Percentiles rank a stretch among this genome's conserved stretches.
These are phyloP conservation scores for Eulithis prunata DNA, from an alignment of 2,888 invertebrate genomes.

Conservation along the genomic window DNA sequence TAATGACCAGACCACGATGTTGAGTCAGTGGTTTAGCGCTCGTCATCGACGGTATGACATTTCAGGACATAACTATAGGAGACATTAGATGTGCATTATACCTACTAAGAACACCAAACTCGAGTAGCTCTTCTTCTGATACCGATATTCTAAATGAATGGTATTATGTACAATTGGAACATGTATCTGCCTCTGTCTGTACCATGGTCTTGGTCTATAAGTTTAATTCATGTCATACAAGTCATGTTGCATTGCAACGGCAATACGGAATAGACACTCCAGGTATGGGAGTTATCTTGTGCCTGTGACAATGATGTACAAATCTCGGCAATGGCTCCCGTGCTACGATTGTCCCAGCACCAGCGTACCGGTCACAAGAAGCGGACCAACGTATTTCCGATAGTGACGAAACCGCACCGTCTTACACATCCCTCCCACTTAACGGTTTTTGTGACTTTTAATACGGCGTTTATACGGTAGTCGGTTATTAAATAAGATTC, in stretches of 20 bases:
- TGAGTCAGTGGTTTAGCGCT: neutral
- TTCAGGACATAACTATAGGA: neutral
- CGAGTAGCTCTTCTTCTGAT: too few species aligned
- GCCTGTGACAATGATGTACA: neutral
- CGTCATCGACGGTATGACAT: neutral
- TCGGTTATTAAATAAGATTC: slow-evolving; percentile 77
- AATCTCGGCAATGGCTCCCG: slow-evolving; percentile 15
- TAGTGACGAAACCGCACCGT: slow-evolving; percentile 69
- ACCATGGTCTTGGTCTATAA: too few species aligned
- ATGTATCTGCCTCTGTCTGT: too few species aligned
- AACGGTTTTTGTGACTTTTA: slow-evolving; percentile 74
- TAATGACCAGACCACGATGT: neutral
- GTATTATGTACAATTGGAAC: too few species aligned
- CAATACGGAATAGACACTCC: too few species aligned
- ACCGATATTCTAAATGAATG: too few species aligned
- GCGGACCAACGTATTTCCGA: slow-evolving; percentile 66
- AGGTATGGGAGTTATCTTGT: neutral
- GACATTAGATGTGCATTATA: too few species aligned
- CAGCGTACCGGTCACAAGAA: slow-evolving; percentile 62
- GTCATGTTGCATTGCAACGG: too few species aligned
- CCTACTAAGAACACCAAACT: too few species aligned
- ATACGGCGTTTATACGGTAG: slow-evolving; percentile 76
- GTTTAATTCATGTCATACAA: too few species aligned
- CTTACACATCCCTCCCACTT: slow-evolving; percentile 67
- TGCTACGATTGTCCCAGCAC: slow-evolving; percentile 61